A percentile compares a stretch with the other conserved stretches of the same genome.
phyloP scores from a whole-genome alignment of 2,888 invertebrate genomes.

The Heliothis peltigera region DNA sequence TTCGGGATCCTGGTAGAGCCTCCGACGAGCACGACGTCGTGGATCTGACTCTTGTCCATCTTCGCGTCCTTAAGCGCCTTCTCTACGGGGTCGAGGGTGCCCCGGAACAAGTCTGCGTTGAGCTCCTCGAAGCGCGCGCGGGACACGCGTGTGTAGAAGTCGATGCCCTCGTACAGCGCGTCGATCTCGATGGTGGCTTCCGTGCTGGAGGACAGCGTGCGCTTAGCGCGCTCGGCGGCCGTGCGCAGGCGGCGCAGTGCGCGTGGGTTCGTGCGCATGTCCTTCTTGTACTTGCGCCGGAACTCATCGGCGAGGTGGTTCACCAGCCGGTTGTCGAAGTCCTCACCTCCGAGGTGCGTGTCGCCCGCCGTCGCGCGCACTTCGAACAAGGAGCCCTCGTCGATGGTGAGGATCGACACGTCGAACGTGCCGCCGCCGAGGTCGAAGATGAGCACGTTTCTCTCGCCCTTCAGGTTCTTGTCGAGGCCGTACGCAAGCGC shows the following conservation, averaged over 20 bases:
- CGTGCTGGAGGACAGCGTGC: slow-evolving; percentile 93
- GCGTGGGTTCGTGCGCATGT: slow-evolving; percentile 91
- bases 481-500: slow-evolving; percentile 95
- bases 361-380: slow-evolving; percentile 95
- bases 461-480: slow-evolving; percentile 93
- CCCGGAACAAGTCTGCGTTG: slow-evolving; percentile 92
- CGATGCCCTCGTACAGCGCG: slow-evolving; percentile 92
- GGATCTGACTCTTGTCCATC: slow-evolving; percentile 93
- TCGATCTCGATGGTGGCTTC: slow-evolving; percentile 94
- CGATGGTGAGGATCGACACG: slow-evolving; percentile 97
- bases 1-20: slow-evolving; percentile 95
- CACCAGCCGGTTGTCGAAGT: slow-evolving; percentile 92
- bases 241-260: slow-evolving; percentile 93
- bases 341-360: slow-evolving; percentile 94
- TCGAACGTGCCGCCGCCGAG: slow-evolving; percentile 96
- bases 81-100: slow-evolving; percentile 94
- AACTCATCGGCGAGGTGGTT: slow-evolving; percentile 93
- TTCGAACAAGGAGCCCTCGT: slow-evolving; percentile 95
- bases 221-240: slow-evolving; percentile 94
- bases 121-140: slow-evolving; percentile 94
- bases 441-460: slow-evolving; percentile 93
- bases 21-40: slow-evolving; percentile 95
- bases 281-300: slow-evolving; percentile 92
- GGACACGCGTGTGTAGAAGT: slow-evolving; percentile 92
- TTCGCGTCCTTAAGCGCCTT: slow-evolving; percentile 94